These are phyloP conservation scores for Ctenicera cuprea DNA, from an alignment of 2,888 invertebrate species.

Conservation along the genomic window DNA sequence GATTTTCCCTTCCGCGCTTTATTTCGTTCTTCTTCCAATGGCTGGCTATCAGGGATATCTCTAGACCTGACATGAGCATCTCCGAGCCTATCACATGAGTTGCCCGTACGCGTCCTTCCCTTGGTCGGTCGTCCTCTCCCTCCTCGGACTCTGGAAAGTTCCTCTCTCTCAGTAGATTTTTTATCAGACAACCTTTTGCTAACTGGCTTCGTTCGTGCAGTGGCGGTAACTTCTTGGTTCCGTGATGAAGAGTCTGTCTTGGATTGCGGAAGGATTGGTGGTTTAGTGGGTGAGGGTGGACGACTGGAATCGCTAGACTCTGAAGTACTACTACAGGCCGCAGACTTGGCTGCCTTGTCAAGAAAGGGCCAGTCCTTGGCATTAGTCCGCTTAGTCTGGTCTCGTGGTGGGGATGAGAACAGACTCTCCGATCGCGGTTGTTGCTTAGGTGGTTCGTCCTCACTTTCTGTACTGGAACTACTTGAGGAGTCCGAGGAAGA, in stretches of 20 bases:
- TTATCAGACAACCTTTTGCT: constrained; percentile 56
- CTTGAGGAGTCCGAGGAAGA: constrained; percentile 73
- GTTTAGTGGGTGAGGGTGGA: constrained; percentile 62
- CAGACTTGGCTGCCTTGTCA: constrained; percentile 84
- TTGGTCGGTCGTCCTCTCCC: constrained; percentile 63
- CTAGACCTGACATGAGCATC: constrained; percentile 79
- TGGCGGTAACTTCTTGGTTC: constrained; percentile 49
- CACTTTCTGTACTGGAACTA: constrained; percentile 77
- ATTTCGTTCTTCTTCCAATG: constrained; percentile 69
- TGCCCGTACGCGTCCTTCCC: constrained; percentile 63
- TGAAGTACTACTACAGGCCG: constrained; percentile 79
- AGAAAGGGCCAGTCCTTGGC: constrained; percentile 86
- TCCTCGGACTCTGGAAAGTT: constrained; percentile 75
- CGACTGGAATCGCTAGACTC: constrained; percentile 74
- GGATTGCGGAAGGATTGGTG: constrained; percentile 35
- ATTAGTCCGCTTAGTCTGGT: constrained; percentile 68
- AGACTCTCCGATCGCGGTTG: constrained; percentile 68
- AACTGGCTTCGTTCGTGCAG: constrained; percentile 54
- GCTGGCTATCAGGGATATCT: constrained; percentile 79
- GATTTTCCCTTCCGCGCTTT: constrained; percentile 71
- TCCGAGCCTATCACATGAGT: constrained; percentile 80
- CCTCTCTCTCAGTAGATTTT: constrained; percentile 82
- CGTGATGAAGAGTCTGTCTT: constrained; percentile 61
- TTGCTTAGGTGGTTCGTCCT: constrained; percentile 70
- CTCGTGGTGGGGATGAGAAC: constrained; percentile 63